Percentiles rank a stretch among this genome's conserved stretches.
phyloP scores from a whole-genome alignment of 2,797 vertebrate genomes.

The Sphenopsis melanotis region DNA sequence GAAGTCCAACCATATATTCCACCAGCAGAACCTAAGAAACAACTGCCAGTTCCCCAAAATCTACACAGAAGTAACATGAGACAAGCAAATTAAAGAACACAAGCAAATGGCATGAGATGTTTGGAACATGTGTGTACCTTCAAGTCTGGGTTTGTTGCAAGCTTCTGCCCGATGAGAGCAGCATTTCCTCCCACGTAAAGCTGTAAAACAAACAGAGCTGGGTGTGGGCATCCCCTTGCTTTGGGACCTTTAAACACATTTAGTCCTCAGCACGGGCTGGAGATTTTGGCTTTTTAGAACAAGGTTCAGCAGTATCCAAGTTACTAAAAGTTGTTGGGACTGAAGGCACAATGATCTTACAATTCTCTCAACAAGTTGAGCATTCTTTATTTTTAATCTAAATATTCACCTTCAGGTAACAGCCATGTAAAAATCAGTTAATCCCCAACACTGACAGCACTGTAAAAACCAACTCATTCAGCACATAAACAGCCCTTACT shows the following conservation, averaged over 20 bases:
- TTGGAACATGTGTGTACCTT: slow-evolving; percentile 74
- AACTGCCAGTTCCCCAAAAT: not conserved
- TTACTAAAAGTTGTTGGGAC: not conserved
- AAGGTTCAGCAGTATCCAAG: not conserved
- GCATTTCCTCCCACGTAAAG: slow-evolving; percentile 98
- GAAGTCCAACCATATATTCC: not conserved
- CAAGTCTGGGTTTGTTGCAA: slow-evolving; percentile 85
- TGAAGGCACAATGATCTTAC: not conserved
- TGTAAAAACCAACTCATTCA: not conserved
- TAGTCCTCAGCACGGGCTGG: not conserved
- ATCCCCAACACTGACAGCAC: not conserved
- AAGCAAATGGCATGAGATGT: not conserved
- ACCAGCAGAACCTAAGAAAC: not conserved
- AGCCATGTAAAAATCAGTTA: not conserved
- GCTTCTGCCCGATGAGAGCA: slow-evolving; percentile 95
- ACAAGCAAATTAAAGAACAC: not conserved
- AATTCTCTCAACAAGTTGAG: not conserved
- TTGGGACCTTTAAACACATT: not conserved
- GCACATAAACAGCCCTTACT: not conserved
- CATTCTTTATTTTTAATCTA: not conserved
- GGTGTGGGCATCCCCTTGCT: not conserved
- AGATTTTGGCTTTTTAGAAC: not conserved
- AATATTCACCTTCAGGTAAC: not conserved
- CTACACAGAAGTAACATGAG: not conserved
- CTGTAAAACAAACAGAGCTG: slow-evolving; percentile 73